Base-by-base conservation (phyloP, 1,140 invertebrate genomes). In the Panulirus ornatus region DNA sequence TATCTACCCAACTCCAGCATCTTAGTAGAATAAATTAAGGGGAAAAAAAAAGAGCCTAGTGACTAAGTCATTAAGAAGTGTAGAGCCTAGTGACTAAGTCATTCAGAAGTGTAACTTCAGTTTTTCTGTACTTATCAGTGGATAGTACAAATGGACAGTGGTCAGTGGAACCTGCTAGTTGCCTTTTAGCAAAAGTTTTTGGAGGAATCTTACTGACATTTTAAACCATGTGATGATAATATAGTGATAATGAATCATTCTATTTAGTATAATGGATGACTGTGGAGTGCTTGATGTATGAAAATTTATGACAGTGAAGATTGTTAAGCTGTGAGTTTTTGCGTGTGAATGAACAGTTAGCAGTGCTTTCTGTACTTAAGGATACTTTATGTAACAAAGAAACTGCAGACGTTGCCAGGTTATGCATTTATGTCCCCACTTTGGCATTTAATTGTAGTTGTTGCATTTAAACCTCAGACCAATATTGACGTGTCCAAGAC, bases 1-100 rank as follows among this genome's bases (percentile, higher is more conserved):
- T 90, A 84, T 71, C 75, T 90, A 47, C 88, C 88, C 71, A 90
- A 90, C 75, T 84, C 88, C 81, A 84, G 82, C 51, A 90, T 90
- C 73, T 66, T 90, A 78, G 88, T 90, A 70, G 88, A 90, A 90
- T 90, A 85, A 90, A 54, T 86, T 38, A 58, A 30, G 42, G 73
- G 84, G 40, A 42, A 40, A 58, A n/a, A 22, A 14, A n/a, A n/a
- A n/a, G n/a, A 40, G 40, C 71, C 40, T 75, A 44, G 36, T 38
- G 71, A 19, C 9, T 75, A 38, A 38, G 40, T 75, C 14, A 42
- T 40, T 34, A 22, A 40, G 30, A 40, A 40, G 16, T 40, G 42
- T 22, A n/a, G n/a, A 40, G 40, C 71, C 40, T 75, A 44, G 36
- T 38, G 71, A 19, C 9, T 75, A 38, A 38, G 40, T 75, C 14